Evolutionary conservation across 2,797 vertebrate species (phyloP).

Genomic region (Hypotaenidia okinawae): DNA sequence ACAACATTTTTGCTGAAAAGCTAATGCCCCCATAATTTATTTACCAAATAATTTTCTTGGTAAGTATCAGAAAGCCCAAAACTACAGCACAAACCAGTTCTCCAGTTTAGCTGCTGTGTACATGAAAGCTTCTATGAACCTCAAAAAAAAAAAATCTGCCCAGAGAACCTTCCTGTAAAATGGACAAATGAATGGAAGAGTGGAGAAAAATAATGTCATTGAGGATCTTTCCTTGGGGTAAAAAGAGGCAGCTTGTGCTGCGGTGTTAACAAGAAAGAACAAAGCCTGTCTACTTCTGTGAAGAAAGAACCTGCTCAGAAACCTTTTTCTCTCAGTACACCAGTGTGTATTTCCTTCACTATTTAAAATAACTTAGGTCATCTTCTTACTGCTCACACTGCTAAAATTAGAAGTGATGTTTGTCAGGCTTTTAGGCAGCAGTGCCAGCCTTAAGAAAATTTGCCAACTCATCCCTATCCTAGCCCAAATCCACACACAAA

Average conservation of each 20-base stretch:
- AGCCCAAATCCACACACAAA: background rate
- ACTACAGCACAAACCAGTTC: background rate
- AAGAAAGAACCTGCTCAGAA: background rate
- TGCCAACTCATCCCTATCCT: background rate
- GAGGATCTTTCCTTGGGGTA: background rate
- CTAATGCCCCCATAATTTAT: background rate
- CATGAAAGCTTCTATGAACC: background rate
- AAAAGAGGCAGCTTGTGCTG: background rate
- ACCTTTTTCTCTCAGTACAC: background rate
- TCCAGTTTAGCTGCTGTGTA: background rate
- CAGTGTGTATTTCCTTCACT: background rate
- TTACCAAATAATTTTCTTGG: background rate
- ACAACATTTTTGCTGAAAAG: background rate
- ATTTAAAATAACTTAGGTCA: background rate
- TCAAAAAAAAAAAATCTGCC: background rate
- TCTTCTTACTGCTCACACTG: background rate
- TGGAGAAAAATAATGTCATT: background rate
- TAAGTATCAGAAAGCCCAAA: background rate
- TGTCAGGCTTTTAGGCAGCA: background rate
- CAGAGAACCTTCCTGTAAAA: background rate
- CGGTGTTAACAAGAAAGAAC: background rate
- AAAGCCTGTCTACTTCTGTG: background rate
- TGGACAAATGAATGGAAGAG: background rate
- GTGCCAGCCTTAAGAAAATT: background rate
- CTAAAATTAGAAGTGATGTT: background rate